Evolutionary conservation across 2,797 vertebrate genomes (phyloP), one percentile per base, ranked within the genome.

Genomic region (Girardinus metallicus): DNA sequence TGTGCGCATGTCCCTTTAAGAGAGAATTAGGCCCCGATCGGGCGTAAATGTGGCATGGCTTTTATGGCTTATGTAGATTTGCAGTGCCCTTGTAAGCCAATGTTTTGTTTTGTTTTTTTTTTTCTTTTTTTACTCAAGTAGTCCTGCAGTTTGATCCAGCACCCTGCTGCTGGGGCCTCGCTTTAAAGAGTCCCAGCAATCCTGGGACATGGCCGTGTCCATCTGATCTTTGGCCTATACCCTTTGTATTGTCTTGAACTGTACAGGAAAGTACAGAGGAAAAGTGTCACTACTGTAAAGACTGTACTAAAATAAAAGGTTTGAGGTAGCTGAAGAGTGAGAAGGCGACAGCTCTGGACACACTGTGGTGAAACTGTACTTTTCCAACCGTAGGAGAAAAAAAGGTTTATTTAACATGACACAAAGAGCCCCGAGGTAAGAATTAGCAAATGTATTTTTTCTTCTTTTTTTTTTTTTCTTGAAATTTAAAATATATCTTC

Each of bases 1-100:
- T 93, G 94, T 95, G 91, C 94, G 94, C 96, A 96, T 96, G 95
- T 95, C 95, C 96, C 95, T 96, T 96, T 96, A 96, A 96, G 92
- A 95, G 85, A 95, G 91, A 91, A 91, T 72, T 47, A 88, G 78
- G 78, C 91, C 91, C 91, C 36, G 84, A 85, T 77, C 77, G 90
- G 91, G 87, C 80, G 76, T 93, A 86, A 90, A 92, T 93, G 90
- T 93, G 94, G 94, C 94, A 94, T 95, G 94, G 94, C 94, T 94
- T 94, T 90, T 87, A 88, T 89, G 91, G 91, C 92, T 93, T 94
- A 93, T 92, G 91, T 94, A 93, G 89, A 93, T 94, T 88, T 91
- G 86, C 81, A 86, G 83, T 92, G 89, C 92, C 92, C 90, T 91
- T 88, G 85, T 91, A 91, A 92, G 89, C 91, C 90, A 85, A 88